These are phyloP conservation scores for Euborellia annulipes DNA, from an alignment of 1,140 invertebrate genomes.

Conservation along the genomic window DNA sequence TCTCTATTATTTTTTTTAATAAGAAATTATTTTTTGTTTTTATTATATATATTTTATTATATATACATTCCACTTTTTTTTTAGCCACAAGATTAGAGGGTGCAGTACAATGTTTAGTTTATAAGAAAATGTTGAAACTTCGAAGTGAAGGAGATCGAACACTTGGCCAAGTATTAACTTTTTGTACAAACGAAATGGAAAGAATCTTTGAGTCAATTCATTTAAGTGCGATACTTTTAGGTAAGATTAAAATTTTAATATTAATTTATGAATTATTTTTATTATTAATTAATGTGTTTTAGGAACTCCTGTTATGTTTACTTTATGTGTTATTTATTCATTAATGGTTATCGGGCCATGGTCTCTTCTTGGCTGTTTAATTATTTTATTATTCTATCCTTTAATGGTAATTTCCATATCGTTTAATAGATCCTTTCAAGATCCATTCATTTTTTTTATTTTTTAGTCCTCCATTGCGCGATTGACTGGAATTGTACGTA, in stretches of 20 bases:
- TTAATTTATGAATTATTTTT: background rate
- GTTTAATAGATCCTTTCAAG: background rate
- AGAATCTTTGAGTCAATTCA: slow-evolving; percentile 18
- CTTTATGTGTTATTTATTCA: slow-evolving; percentile 16
- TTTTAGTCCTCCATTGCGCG: slow-evolving; percentile 14
- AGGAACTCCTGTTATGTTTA: slow-evolving; percentile 19
- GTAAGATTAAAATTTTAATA: slow-evolving; percentile 7
- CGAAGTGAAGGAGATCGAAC: slow-evolving; percentile 15
- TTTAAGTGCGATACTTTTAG: slow-evolving; percentile 14
- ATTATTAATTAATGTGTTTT: background rate
- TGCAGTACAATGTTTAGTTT: slow-evolving; percentile 17
- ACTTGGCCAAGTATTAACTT: slow-evolving; percentile 17
- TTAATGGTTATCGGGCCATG: slow-evolving; percentile 16
- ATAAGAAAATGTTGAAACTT: slow-evolving; percentile 17
- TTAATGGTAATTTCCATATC: slow-evolving; percentile 17
- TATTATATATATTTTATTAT: too few species aligned
- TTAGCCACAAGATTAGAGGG: slow-evolving; percentile 16
- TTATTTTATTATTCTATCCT: slow-evolving; percentile 19
- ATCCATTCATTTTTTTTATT: background rate
- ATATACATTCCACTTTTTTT: too few species aligned
- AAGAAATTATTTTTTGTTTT: too few species aligned
- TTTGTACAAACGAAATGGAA: slow-evolving; percentile 20
- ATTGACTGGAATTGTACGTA: slow-evolving; percentile 12
- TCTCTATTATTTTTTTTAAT: too few species aligned
- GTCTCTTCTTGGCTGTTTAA: slow-evolving; percentile 17